Base-by-base conservation (phyloP, 2,888 invertebrate species). In the Meiosimyza platycephala region DNA sequence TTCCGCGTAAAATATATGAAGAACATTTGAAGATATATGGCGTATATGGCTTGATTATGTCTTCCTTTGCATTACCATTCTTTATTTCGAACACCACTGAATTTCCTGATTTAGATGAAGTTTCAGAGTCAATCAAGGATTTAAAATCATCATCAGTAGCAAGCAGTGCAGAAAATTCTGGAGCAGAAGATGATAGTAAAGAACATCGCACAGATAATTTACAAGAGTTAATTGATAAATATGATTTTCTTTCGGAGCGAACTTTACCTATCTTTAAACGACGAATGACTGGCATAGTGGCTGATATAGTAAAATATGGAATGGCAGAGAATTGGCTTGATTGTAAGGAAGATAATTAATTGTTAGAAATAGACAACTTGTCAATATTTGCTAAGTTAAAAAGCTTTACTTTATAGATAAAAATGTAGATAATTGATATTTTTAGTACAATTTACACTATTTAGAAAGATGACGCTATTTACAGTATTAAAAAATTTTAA, bases 41-140 rank as follows among this genome's bases (percentile, higher is more conserved):
- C 0, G 75, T 80, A 3, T 85, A 80, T 72, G 85, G 84, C 22
- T 78, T 84, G 47, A 83, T 83, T 22, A 85, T 85, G 82, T 80
- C 83, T 0, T 79, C 81, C 1, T 83, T 82, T 75, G 73, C 83
- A 0, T 74, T 85, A 51, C 84, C 84, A 1, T 85, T 84, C 68
- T 84, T 83, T 48, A 80, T 85, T 55, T 79, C 82, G 3, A 80
- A 81, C 33, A 77, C 81, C 7, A 76, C 54, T 18, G 83, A 85
- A 72, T 66, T 83, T 4, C 79, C 82, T 9, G 80, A 85, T 76
- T 77, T 84, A n/a, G 83, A 85, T 72, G 75, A 79, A 59, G 82
- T 82, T 0, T 79, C 83, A 6, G 78, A 82, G 65, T 84, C 82
- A 4, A 80, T 84, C 59, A 68, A 76, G 63, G 80, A 81, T n/a